Evolutionary conservation across 2,888 invertebrate species (phyloP).

Genomic region (Eudemis profundana): DNA sequence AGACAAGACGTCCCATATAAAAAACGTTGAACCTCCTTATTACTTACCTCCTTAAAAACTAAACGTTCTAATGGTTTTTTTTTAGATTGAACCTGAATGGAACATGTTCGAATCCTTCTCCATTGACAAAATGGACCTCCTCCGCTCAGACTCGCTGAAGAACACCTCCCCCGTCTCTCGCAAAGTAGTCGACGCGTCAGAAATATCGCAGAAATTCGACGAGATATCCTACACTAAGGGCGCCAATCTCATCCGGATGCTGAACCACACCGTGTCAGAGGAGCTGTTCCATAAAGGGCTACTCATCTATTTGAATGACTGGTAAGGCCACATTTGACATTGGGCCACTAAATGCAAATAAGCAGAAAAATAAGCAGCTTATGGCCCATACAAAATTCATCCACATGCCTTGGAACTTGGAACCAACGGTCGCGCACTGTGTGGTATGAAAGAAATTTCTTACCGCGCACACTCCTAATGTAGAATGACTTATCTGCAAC

Average conservation of each 20-base stretch:
- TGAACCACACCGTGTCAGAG: conserved; percentile 83
- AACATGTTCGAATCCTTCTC: conserved; percentile 82
- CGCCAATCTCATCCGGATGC: conserved; percentile 85
- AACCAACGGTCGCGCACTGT: no score
- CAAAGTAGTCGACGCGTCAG: conserved; percentile 78
- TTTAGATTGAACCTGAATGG: conserved; percentile 85
- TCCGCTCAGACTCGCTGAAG: conserved; percentile 82
- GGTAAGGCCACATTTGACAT: no score
- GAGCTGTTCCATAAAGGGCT: conserved; percentile 82
- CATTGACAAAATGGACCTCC: conserved; percentile 83
- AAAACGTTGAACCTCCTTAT: no score
- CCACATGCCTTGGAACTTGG: no score
- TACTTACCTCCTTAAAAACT: no score
- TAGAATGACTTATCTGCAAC: no score
- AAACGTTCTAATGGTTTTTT: not conserved
- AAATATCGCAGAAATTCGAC: conserved; percentile 87
- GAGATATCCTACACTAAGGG: conserved; percentile 85
- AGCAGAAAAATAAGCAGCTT: no score
- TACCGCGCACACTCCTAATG: no score
- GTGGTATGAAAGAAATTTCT: no score
- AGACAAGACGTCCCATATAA: no score
- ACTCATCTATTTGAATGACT: conserved; percentile 81
- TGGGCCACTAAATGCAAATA: no score
- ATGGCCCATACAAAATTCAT: no score
- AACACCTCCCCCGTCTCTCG: conserved; percentile 84